These are phyloP conservation scores for Hetaerina titia DNA, from an alignment of 2,888 invertebrate species.

Conservation along the genomic window DNA sequence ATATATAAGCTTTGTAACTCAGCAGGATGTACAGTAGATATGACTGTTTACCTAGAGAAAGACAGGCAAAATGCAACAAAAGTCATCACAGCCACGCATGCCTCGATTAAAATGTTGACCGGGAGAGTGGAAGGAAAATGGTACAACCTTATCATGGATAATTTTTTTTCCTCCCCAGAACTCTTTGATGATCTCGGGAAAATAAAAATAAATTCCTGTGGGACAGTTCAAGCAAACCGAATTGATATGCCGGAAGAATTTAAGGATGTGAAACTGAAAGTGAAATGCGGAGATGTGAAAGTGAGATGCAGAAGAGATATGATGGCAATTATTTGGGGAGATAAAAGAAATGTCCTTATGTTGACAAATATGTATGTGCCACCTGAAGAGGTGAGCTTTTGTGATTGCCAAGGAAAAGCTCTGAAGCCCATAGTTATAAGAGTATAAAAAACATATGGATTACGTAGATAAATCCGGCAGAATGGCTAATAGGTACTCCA, in stretches of 20 bases:
- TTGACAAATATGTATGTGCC: background rate
- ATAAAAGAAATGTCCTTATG: background rate
- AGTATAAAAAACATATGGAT: background rate
- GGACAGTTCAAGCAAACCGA: background rate
- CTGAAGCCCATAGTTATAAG: background rate
- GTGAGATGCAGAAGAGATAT: background rate
- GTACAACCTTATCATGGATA: too few species aligned
- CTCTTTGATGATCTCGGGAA: background rate
- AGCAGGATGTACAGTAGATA: background rate
- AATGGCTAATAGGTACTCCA: too few species aligned
- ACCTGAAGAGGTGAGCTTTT: background rate
- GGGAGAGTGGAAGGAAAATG: background rate
- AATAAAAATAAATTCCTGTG: background rate
- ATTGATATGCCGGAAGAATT: background rate
- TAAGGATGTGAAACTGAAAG: background rate
- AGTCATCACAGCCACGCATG: background rate
- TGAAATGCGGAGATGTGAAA: background rate
- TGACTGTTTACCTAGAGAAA: background rate
- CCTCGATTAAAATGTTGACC: background rate
- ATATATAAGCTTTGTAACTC: background rate
- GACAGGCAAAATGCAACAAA: background rate
- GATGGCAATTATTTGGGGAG: background rate
- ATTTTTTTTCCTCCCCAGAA: background rate
- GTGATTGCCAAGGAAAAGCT: too few species aligned
- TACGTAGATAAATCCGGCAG: background rate